Evolutionary conservation across 2,113 vertebrate genomes (phyloP).

Genomic region (Podarcis muralis): DNA sequence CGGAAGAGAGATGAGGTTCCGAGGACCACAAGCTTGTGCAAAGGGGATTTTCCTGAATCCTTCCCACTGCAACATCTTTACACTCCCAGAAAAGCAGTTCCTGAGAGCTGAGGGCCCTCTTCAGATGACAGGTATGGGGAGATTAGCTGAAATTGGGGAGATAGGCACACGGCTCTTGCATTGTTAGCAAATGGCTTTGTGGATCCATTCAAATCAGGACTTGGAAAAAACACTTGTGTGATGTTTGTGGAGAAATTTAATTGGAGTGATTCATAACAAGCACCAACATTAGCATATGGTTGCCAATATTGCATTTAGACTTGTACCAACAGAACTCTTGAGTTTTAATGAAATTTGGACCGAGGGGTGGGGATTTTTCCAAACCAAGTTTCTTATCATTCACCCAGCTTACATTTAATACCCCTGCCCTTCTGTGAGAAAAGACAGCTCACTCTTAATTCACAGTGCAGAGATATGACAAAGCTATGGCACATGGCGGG

Average conservation of each 20-base stretch:
- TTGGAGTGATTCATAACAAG: neutral
- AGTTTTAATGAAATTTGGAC: constrained; percentile 3
- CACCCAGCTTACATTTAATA: neutral
- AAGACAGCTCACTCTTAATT: constrained; percentile 11
- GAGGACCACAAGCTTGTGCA: neutral
- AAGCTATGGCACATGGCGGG: neutral
- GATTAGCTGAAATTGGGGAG: neutral
- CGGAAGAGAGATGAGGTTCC: neutral
- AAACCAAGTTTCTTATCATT: neutral
- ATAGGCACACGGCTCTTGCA: neutral
- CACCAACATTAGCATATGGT: neutral
- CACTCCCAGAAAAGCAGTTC: neutral
- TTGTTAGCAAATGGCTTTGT: neutral
- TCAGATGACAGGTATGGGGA: neutral
- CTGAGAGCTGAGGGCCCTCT: neutral
- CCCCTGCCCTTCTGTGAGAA: neutral
- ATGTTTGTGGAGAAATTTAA: neutral
- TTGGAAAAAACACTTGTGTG: neutral
- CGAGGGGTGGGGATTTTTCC: neutral
- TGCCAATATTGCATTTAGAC: neutral
- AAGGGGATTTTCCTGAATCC: neutral
- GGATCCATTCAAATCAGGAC: neutral
- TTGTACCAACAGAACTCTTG: neutral
- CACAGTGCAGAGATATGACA: neutral
- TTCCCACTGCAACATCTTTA: neutral